A percentile compares a stretch with the other conserved stretches of the same genome.
These are phyloP conservation scores for Caerostris extrusa DNA, from an alignment of 1,140 invertebrate genomes.

Conservation along the genomic window DNA sequence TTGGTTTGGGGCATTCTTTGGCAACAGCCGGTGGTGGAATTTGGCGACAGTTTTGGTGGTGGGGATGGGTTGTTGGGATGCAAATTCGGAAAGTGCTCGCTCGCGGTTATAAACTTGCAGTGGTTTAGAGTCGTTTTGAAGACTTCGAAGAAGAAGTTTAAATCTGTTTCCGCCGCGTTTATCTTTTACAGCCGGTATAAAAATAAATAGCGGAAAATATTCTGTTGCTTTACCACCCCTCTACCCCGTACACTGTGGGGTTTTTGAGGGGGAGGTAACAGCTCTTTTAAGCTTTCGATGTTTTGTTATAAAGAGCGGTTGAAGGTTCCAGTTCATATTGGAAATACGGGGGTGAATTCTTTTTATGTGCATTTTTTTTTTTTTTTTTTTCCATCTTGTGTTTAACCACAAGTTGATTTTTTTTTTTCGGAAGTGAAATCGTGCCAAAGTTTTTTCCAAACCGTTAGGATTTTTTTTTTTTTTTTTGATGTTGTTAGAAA, in stretches of 20 bases:
- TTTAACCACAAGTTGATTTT: background rate
- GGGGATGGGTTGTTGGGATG: conserved; percentile 71
- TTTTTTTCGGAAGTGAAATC: background rate
- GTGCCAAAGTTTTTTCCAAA: too few species aligned
- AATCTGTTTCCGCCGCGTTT: conserved; percentile 69
- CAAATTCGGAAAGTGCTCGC: conserved; percentile 38
- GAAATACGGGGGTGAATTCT: background rate
- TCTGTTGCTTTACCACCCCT: background rate
- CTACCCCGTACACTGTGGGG: background rate
- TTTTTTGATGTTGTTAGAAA: too few species aligned
- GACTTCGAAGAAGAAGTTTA: conserved; percentile 72
- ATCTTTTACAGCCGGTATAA: conserved; percentile 68
- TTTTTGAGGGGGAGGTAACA: background rate
- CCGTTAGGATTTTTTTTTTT: too few species aligned
- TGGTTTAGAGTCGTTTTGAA: conserved; percentile 72
- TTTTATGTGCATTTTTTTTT: background rate
- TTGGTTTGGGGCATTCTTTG: conserved; percentile 41
- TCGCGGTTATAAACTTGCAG: conserved; percentile 70
- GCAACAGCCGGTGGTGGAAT: conserved; percentile 65
- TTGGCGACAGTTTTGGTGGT: conserved; percentile 56
- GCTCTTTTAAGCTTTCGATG: conserved; percentile 7
- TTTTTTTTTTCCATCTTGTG: background rate
- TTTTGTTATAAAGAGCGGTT: background rate
- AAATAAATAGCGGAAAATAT: conserved; percentile 66
- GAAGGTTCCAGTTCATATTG: background rate